Conservation (phyloP, 2,888 invertebrate genomes). For the Heteropelma amictum region DNA sequence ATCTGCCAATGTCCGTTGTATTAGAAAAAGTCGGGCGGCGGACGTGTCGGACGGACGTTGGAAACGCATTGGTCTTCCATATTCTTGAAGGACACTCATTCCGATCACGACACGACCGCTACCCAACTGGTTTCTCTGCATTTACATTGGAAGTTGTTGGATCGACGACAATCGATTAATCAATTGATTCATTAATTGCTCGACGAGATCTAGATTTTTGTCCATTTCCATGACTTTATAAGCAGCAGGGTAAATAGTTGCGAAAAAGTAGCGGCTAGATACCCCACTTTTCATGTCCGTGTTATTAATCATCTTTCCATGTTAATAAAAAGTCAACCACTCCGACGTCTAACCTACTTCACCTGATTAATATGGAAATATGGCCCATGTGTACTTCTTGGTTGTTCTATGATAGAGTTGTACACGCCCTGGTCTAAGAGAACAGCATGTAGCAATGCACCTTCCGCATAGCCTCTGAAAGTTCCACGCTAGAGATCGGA, state of each 20-base stretch:
- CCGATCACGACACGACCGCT: no score
- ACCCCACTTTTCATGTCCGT: no score
- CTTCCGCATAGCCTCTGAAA: slow-evolving; percentile 31
- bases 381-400: background rate
- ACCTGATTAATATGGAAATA: slow-evolving; percentile 5
- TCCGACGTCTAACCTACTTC: background rate
- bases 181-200: no score
- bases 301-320: background rate
- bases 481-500: slow-evolving; percentile 44
- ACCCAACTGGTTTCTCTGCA: no score
- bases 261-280: no score
- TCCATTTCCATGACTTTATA: no score
- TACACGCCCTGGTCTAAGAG: slow-evolving; percentile 10
- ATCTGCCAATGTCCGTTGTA: slow-evolving; percentile 17
- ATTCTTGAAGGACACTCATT: no score
- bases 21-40: slow-evolving; percentile 11
- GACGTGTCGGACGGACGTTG: no score
- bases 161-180: no score
- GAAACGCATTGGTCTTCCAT: no score
- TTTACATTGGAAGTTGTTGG: no score
- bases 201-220: no score
- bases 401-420: slow-evolving; percentile 26
- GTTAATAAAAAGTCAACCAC: slow-evolving; percentile 16
- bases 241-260: background rate
- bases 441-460: slow-evolving; percentile 13